Conservation (phyloP, 1,140 invertebrate genomes). For the Akabosia matsudoensis region DNA sequence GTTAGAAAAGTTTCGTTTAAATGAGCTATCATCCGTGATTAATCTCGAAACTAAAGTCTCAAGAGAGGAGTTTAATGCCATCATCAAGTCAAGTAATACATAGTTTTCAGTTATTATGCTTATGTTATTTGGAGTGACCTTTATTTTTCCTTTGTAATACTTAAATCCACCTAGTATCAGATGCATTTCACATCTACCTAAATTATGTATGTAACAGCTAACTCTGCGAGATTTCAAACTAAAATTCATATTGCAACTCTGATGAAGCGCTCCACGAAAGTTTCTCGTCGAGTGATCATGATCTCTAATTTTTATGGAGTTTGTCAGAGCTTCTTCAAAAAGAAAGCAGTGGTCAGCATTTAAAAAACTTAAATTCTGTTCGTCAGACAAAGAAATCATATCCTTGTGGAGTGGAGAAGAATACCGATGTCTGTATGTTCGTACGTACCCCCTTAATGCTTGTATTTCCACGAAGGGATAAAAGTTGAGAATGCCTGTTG, state of each 20-base stretch:
- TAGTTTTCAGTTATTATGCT: constrained; percentile 2
- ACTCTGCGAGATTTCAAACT: not conserved
- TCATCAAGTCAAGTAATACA: constrained; percentile 25
- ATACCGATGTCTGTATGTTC: not conserved
- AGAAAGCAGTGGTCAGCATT: no score
- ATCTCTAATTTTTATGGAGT: no score
- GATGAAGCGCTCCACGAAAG: not conserved
- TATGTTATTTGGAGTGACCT: constrained; percentile 13
- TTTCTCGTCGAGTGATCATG: not conserved
- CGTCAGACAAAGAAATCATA: no score
- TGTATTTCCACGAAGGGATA: not conserved
- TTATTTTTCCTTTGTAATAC: not conserved
- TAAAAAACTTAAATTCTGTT: no score
- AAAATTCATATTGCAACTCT: not conserved
- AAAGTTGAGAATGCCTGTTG: not conserved
- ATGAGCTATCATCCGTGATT: not conserved
- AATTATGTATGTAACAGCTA: constrained; percentile 20
- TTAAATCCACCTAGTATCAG: not conserved
- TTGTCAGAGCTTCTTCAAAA: no score
- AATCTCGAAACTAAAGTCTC: not conserved
- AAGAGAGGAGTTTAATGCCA: not conserved
- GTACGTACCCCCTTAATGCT: not conserved
- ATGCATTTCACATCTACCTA: constrained; percentile 26
- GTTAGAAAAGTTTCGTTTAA: not conserved
- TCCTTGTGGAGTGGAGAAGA: no score